Base-by-base conservation (phyloP, 2,888 invertebrate genomes). In the Hirtodrosophila duncani region DNA sequence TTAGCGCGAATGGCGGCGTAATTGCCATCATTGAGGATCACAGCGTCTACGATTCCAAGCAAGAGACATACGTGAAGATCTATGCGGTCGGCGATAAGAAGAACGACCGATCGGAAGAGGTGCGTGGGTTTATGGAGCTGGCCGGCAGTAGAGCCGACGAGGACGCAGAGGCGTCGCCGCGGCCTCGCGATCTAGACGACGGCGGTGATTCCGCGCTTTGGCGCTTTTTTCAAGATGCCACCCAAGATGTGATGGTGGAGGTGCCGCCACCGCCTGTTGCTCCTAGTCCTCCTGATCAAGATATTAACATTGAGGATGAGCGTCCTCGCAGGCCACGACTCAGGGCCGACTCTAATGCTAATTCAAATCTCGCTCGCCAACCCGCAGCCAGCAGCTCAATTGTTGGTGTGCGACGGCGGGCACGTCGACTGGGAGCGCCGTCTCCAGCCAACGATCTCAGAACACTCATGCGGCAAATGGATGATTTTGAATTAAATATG, bases 11-110 rank as follows among this genome's bases (percentile, higher is more conserved):
- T 81, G 97, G 97, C 74, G 93, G 93, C 18, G 94, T 95, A 86
- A 92, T 98, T 60, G 95, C 96, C 0, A 88, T 98, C 0, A 95
- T 98, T 1, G 98, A 98, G 88, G 95, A 95, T 87, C 91, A 93
- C 83, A 93, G 94, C 0, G 91, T 92, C 67, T 95, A 93, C 83
- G 93, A 94, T 51, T 91, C 93, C 57, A 91, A 94, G 59, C 94
- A 95, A 83, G 97, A 97, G 87, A 95, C 96, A 1, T 92, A 94
- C 63, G 95, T 98, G 48, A 91, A 96, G 71, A 87, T 98, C 8
- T 98, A 98, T 86, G 97, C 98, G 83, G 94, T 98, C 11, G 98
- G 98, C 1, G 89, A 96, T 59, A 90, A 92, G 81, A 89, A 95
- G 72, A 94, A 94, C 82, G 94, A 94, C 81, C 96, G 97, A 66